Evolutionary conservation across 2,888 invertebrate species (phyloP).

Genomic region (Ceraclea dissimilis): DNA sequence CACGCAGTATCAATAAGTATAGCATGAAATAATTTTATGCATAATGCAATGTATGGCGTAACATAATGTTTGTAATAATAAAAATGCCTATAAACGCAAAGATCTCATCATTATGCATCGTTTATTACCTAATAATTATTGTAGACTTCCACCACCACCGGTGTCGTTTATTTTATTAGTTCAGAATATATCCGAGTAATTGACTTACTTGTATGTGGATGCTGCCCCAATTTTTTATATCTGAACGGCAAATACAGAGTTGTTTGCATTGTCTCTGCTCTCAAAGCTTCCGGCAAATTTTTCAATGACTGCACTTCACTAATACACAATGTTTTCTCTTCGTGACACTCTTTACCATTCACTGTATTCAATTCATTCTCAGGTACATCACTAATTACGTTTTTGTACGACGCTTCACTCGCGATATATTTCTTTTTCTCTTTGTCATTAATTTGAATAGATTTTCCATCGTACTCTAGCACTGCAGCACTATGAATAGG

Average conservation of each 20-base stretch:
- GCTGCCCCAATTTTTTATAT: conserved; percentile 39
- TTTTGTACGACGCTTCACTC: conserved; percentile 14
- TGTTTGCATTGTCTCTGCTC: conserved; percentile 40
- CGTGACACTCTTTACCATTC: conserved; percentile 40
- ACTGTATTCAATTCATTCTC: conserved; percentile 38
- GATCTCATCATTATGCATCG: no score
- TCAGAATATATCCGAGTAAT: no score
- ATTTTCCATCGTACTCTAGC: conserved; percentile 37
- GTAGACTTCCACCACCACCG: no score
- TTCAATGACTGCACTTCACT: conserved; percentile 48
- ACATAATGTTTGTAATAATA: no score
- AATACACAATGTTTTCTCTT: conserved; percentile 49
- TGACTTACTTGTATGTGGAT: conserved; percentile 22
- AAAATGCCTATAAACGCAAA: no score
- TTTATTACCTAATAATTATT: no score
- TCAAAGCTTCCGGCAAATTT: conserved; percentile 46
- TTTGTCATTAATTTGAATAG: neutral
- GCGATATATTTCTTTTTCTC: conserved; percentile 13
- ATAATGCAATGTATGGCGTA: no score
- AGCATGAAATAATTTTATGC: no score
- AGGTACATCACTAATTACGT: conserved; percentile 19
- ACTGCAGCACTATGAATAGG: conserved; percentile 47
- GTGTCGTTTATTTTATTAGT: no score
- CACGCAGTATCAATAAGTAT: no score
- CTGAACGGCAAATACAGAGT: conserved; percentile 64